Conservation (phyloP, 2,888 invertebrate genomes). For the Eremobia ochroleuca region DNA sequence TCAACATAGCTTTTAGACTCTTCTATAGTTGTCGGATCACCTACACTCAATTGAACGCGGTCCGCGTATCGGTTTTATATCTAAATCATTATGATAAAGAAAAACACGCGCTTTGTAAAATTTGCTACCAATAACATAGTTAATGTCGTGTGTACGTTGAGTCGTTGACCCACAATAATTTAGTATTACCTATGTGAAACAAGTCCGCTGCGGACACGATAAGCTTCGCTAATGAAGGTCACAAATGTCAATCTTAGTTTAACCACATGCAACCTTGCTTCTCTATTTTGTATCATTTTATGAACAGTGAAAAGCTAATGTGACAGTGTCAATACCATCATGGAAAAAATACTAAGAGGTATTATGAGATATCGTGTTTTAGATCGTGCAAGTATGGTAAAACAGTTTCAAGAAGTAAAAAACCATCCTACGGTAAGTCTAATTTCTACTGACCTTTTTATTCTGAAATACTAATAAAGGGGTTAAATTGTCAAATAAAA, state of each 20-base stretch:
- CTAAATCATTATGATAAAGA: slow-evolving; percentile 40
- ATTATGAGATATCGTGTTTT: slow-evolving; percentile 97
- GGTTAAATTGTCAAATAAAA: slow-evolving; percentile 17
- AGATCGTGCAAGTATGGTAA: slow-evolving; percentile 96
- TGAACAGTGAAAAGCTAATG: slow-evolving; percentile 53
- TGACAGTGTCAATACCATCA: slow-evolving; percentile 77
- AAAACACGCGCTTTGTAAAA: slow-evolving; percentile 15
- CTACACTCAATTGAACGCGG: neutral
- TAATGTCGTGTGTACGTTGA: slow-evolving; percentile 53
- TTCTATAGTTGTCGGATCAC: neutral
- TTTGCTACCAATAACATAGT: slow-evolving; percentile 14
- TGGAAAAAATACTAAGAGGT: slow-evolving; percentile 97
- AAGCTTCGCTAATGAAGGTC: slow-evolving; percentile 87
- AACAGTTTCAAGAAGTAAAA: slow-evolving; percentile 97
- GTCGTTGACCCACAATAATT: slow-evolving; percentile 71
- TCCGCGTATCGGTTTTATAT: slow-evolving; percentile 25
- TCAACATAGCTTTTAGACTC: slow-evolving; percentile 11
- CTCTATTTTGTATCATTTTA: slow-evolving; percentile 46
- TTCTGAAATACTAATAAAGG: neutral
- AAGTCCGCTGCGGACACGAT: slow-evolving; percentile 75
- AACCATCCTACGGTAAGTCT: slow-evolving; percentile 96
- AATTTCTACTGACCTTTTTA: slow-evolving; percentile 71
- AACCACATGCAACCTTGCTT: slow-evolving; percentile 59
- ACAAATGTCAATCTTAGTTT: slow-evolving; percentile 81
- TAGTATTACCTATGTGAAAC: slow-evolving; percentile 64